Base-by-base conservation (phyloP, 2,113 vertebrate genomes). In the Paraplagusia blochii region DNA sequence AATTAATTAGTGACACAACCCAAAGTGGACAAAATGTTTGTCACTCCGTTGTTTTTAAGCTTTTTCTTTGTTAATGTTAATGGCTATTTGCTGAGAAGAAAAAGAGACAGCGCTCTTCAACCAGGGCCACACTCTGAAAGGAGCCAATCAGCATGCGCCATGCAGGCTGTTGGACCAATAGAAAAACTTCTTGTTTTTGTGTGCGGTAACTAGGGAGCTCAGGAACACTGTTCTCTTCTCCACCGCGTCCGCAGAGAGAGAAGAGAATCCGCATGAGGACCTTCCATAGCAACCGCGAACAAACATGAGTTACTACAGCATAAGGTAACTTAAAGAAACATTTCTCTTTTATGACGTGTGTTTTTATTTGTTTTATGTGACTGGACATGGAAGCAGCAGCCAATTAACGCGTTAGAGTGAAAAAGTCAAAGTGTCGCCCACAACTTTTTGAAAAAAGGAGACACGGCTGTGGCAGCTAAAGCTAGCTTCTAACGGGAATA, bases 261-360 rank as follows among this genome's bases (percentile, higher is more conserved):
- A 29, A 11, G 43, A 13, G 43, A 6, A 2, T 29, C 76, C 47
- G 77, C 76, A 71, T 61, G 83, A 83, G 77, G 81, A 87, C 58
- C 82, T 73, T 68, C 87, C 88, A 81, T 92, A 87, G 89, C 86
- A 92, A 91, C 91, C 75, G 85, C 42, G 79, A 79, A 87, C 82
- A 88, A 91, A 90, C 87, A 92, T 92, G 91, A 91, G 88, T 88
- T 91, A 88, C 77, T 87, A 90, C 86, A 91, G 81, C 78, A 89
- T 90, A 82, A 91, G 89, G 76, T 81, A 83, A 70, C 42, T 40
- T 40, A 14, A n/a, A 54, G 8, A 71, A 63, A 43, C 14, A 29
- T 22, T 19, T 47, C 10, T 1, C 12, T 8, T 43, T 0, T 4
- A 29, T 29, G 2, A 29, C 9, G 1, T 9, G 5, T 43, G 11